Conservation (phyloP, 2,888 invertebrate genomes). For the Tigriopus californicus region DNA sequence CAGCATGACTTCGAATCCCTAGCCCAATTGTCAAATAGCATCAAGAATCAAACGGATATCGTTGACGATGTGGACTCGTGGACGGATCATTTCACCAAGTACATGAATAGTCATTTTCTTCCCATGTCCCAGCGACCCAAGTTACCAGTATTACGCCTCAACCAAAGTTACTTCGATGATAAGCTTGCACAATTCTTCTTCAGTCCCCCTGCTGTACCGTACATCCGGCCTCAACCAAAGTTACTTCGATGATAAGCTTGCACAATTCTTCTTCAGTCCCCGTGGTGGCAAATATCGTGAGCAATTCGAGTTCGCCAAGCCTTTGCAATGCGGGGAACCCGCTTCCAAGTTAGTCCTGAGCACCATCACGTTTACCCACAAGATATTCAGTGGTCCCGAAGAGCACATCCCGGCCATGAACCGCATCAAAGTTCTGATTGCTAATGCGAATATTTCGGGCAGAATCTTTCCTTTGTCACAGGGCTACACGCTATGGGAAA, state of each 20-base stretch:
- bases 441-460: slow-evolving; percentile 35
- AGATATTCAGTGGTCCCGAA: slow-evolving; percentile 28
- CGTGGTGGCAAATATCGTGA: slow-evolving; percentile 45
- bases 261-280: slow-evolving; percentile 48
- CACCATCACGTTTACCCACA: not conserved
- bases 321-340: slow-evolving; percentile 41
- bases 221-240: not conserved
- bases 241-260: slow-evolving; percentile 29
- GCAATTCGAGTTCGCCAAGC: slow-evolving; percentile 43
- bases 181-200: slow-evolving; percentile 45
- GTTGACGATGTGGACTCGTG: slow-evolving; percentile 17
- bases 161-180: not conserved
- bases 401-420: slow-evolving; percentile 56
- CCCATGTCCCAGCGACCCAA: not conserved
- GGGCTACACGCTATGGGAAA: slow-evolving; percentile 20
- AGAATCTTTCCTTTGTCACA: slow-evolving; percentile 17
- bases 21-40: slow-evolving; percentile 21
- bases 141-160: not conserved
- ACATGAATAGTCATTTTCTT: not conserved
- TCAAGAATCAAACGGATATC: slow-evolving; percentile 22
- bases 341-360: slow-evolving; percentile 28
- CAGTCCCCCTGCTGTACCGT: slow-evolving; percentile 45
- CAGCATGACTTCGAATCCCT: slow-evolving; percentile 25
- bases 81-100: slow-evolving; percentile 7
- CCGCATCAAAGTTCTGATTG: slow-evolving; percentile 36